Base-by-base conservation (phyloP, 2,113 vertebrate species). In the Blennius ocellaris region DNA sequence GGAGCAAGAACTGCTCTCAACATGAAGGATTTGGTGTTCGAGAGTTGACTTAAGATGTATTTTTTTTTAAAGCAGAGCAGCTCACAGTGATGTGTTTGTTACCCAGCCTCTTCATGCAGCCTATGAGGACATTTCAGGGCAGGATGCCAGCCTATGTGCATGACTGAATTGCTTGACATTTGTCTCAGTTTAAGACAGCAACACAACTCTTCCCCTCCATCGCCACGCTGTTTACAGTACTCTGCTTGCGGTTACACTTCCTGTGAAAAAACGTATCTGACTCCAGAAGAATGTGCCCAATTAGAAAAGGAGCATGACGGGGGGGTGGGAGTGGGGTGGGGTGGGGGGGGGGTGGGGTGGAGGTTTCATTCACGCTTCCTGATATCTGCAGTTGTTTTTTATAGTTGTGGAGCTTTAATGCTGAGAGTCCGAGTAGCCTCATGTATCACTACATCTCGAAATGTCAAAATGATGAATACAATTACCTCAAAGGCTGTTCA, bases 261-360 rank as follows among this genome's bases (percentile, higher is more conserved):
- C 88, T 87, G 77, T 77, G 80, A 86, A 79, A 79, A 85, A 88
- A 87, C 82, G 84, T 39, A 84, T 81, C 58, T 84, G 87, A 89
- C 87, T 89, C 73, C 73, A 81, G 66, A 90, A 86, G 85, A 92
- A 91, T 88, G 85, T 70, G 69, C 45, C 83, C 77, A 89, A 89
- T 89, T 91, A 87, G 62, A 71, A 10, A 11, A 2, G 41, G 6
- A 5, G 7, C n/a, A n/a, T n/a, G n/a, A n/a, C n/a, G n/a, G n/a
- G n/a, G n/a, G n/a, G n/a, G n/a, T n/a, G n/a, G n/a, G n/a, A n/a
- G n/a, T n/a, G n/a, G n/a, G n/a, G n/a, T n/a, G n/a, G n/a, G n/a
- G n/a, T n/a, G n/a, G n/a, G n/a, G n/a, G n/a, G n/a, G n/a, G n/a
- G n/a, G n/a, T n/a, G n/a, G n/a, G n/a, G n/a, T n/a, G n/a, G n/a